phyloP scores from a whole-genome alignment of 2,888 invertebrate genomes.

The Dastarcus helophoroides region DNA sequence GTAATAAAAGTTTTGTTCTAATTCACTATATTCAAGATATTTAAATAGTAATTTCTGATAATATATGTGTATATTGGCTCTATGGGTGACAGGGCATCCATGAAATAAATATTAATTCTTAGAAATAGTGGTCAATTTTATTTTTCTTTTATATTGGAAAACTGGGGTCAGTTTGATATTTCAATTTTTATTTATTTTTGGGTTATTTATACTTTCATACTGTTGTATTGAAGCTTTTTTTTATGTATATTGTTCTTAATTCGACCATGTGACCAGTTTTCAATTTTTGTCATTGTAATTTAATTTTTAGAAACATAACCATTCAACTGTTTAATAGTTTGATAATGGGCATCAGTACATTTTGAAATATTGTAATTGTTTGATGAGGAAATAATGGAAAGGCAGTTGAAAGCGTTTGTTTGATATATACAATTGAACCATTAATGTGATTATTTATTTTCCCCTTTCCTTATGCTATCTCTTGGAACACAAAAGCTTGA shows the following conservation, averaged over 20 bases:
- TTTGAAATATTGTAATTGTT: conserved; percentile 7
- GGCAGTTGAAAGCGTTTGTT: conserved; percentile 30
- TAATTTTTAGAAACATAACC: conserved; percentile 11
- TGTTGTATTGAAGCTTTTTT: conserved; percentile 3
- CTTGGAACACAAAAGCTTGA: no score
- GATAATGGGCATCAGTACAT: conserved; percentile 18
- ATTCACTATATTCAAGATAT: conserved; percentile 23
- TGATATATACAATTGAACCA: conserved; percentile 30
- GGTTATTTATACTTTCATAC: conserved; percentile 2
- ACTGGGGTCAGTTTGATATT: conserved; percentile 23
- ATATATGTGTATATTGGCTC: conserved; percentile 34
- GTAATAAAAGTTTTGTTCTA: conserved; percentile 18
- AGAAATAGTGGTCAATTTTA: conserved; percentile 24
- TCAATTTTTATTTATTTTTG: conserved; percentile 9
- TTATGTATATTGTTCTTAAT: no score
- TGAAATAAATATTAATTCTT: conserved; percentile 19
- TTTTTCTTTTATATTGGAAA: no score
- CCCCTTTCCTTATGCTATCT: background rate
- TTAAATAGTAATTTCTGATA: conserved; percentile 29
- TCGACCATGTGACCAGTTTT: conserved; percentile 24
- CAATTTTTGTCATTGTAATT: conserved; percentile 27
- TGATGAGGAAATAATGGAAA: conserved; percentile 15
- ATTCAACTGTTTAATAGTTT: conserved; percentile 30
- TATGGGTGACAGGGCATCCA: conserved; percentile 35
- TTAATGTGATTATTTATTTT: conserved; percentile 9